phyloP scores from a whole-genome alignment of 2,113 vertebrate genomes.

The Apteryx mantelli region DNA sequence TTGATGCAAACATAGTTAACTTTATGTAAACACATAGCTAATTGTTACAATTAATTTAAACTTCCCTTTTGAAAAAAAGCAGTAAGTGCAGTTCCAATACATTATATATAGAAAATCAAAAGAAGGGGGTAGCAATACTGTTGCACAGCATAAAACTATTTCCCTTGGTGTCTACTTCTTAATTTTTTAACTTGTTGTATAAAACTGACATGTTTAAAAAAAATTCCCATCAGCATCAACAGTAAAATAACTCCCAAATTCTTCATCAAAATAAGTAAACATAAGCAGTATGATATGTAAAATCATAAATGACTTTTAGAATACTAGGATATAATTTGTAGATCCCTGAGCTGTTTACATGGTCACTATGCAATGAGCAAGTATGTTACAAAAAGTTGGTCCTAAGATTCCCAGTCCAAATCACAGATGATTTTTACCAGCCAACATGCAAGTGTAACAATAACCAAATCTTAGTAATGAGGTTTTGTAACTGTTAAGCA shows the following conservation, averaged over 20 bases:
- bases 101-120: slow-evolving; percentile 43
- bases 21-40: slow-evolving; percentile 77
- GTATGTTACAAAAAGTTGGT: slow-evolving; percentile 53
- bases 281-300: not conserved
- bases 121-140: slow-evolving; percentile 53
- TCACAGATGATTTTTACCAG: slow-evolving; percentile 65
- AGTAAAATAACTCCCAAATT: slow-evolving; percentile 38
- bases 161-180: slow-evolving; percentile 49
- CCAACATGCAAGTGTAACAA: slow-evolving; percentile 50
- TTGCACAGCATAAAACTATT: slow-evolving; percentile 58
- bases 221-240: slow-evolving; percentile 22
- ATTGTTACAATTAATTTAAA: slow-evolving; percentile 70
- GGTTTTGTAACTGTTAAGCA: slow-evolving; percentile 74
- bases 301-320: slow-evolving; percentile 45
- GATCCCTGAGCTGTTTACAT: slow-evolving; percentile 72
- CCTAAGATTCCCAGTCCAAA: slow-evolving; percentile 43
- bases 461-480: slow-evolving; percentile 66
- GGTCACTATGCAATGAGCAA: slow-evolving; percentile 81
- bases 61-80: slow-evolving; percentile 56
- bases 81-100: slow-evolving; percentile 54
- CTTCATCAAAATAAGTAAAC: slow-evolving; percentile 7
- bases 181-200: slow-evolving; percentile 52
- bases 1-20: slow-evolving; percentile 82
- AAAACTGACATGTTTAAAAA: not conserved
- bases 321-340: slow-evolving; percentile 42